Evolutionary conservation across 2,797 vertebrate species (phyloP).

Genomic region (Ficedula albicollis): DNA sequence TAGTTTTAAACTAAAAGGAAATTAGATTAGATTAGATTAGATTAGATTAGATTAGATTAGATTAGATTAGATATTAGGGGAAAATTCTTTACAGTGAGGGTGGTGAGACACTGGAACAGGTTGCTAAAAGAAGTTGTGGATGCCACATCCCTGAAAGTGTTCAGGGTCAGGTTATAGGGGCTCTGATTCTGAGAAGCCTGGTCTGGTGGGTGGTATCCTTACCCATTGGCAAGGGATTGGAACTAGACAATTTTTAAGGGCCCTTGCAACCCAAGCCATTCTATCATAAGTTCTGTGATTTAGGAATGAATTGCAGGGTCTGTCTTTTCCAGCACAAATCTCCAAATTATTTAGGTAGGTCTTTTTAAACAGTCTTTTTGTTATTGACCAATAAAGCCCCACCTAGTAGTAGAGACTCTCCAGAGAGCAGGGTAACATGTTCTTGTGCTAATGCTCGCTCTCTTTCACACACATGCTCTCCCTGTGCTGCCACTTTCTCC

Average conservation of each 20-base stretch:
- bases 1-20: background rate
- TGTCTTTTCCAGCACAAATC: background rate
- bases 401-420: background rate
- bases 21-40: background rate
- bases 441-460: background rate
- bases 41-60: background rate
- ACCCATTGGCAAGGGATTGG: background rate
- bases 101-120: background rate
- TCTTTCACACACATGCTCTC: fast-evolving
- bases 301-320: background rate
- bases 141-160: background rate
- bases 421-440: background rate
- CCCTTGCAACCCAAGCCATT: background rate
- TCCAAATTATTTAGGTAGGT: background rate
- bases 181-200: background rate
- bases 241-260: background rate
- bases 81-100: background rate
- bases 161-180: background rate
- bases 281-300: background rate
- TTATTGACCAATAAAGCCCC: background rate
- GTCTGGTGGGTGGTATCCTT: background rate
- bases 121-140: background rate
- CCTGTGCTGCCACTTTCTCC: background rate
- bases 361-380: background rate
- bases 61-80: background rate